Evolutionary conservation across 2,113 vertebrate genomes (phyloP), one percentile per base, ranked within the genome.

Genomic region (Oreochromis tanganicae): DNA sequence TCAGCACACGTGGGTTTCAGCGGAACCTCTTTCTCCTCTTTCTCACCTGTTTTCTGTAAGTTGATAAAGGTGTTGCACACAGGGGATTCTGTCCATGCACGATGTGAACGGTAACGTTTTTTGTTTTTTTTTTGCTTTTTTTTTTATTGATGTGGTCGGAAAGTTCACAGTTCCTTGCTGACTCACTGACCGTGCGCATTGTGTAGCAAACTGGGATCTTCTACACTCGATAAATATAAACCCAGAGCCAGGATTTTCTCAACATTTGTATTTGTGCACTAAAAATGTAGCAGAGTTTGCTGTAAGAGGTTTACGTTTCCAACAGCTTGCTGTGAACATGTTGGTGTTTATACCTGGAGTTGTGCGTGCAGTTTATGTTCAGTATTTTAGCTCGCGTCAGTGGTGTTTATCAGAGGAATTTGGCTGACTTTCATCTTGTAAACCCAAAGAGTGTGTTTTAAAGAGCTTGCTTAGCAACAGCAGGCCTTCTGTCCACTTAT

Each of bases 331-430:
- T 55, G 66, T 85, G 43, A 75, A 81, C 34, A 29, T 61, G 86
- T 86, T 52, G 73, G 73, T 78, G 29, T 78, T 78, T 61, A 32
- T 88, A 87, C 83, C 88, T 86, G 55, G 86, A 81, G 9, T 54
- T 63, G 43, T 41, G 56, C 14, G 57, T 32, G 5, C 50, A 57
- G 91, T 89, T 87, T 85, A 86, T 88, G 59, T 87, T 71, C 66
- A 34, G 68, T 21, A 17, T 55, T 86, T 9, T 8, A 48, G 43
- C 81, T 54, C 41, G 32, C 61, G 29, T 90, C 83, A 80, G 50
- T 9, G 13, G 29, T 87, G 89, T 91, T 92, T 93, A 90, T 91
- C 73, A 80, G 19, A 92, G 87, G 87, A 87, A 84, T 90, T 90
- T 93, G 91, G 92, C 88, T 84, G 63, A 52, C 48, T 75, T 82